Evolutionary conservation across 2,888 invertebrate genomes (phyloP).

Genomic region (Diaphora mendica): DNA sequence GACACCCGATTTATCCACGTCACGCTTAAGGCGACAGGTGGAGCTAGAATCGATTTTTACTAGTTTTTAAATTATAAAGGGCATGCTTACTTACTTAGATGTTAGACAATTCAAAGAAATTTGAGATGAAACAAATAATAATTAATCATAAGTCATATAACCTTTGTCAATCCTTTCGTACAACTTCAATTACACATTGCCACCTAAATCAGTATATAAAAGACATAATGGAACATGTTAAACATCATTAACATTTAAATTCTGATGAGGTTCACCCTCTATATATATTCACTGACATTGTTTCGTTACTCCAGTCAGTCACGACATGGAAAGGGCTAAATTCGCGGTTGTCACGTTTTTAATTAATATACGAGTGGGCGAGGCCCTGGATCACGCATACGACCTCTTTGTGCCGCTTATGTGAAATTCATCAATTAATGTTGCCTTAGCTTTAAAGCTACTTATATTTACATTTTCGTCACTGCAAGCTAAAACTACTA

Average conservation of each 20-base stretch:
- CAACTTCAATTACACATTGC: not conserved
- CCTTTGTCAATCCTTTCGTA: not conserved
- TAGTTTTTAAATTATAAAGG: slow-evolving; percentile 2
- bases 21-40: slow-evolving; percentile 27
- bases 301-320: slow-evolving; percentile 58
- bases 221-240: slow-evolving; percentile 26
- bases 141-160: not conserved
- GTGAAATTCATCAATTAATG: slow-evolving; percentile 76
- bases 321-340: slow-evolving; percentile 74
- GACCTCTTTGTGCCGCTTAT: slow-evolving; percentile 58
- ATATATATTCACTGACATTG: slow-evolving; percentile 50
- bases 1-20: slow-evolving; percentile 33
- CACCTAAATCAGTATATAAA: slow-evolving; percentile 15
- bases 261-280: slow-evolving; percentile 49
- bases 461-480: slow-evolving; percentile 54
- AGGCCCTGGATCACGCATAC: slow-evolving; percentile 64
- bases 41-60: slow-evolving; percentile 19
- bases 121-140: not conserved
- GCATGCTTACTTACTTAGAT: not conserved
- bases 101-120: not conserved
- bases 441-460: slow-evolving; percentile 51
- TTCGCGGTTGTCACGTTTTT: slow-evolving; percentile 81
- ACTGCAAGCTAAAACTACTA: slow-evolving; percentile 33
- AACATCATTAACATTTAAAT: slow-evolving; percentile 61
- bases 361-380: slow-evolving; percentile 79